These are phyloP conservation scores for Eucera pruinosa DNA, from an alignment of 2,888 invertebrate genomes.

Conservation along the genomic window DNA sequence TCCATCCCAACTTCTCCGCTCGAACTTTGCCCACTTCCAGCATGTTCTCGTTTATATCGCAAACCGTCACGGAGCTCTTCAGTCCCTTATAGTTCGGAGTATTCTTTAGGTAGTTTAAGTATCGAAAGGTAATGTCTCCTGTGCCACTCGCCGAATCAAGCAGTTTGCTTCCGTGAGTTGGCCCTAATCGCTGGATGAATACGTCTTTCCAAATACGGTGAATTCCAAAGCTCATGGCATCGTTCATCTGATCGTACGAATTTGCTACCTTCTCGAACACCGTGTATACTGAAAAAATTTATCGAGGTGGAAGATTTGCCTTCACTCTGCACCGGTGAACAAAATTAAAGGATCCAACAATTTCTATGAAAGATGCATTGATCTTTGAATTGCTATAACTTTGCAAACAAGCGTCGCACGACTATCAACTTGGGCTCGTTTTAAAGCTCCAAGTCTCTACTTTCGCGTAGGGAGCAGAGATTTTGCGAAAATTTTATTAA, in stretches of 20 bases:
- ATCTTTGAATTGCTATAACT: too few species aligned
- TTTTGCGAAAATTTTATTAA: too few species aligned
- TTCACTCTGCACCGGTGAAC: too few species aligned
- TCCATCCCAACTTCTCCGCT: constrained; percentile 88
- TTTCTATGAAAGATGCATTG: too few species aligned
- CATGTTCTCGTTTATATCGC: constrained; percentile 98
- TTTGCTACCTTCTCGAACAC: constrained; percentile 98
- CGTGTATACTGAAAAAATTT: constrained; percentile 89
- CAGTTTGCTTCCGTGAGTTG: constrained; percentile 90
- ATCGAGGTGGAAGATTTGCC: too few species aligned
- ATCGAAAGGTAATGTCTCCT: constrained; percentile 97
- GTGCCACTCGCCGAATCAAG: constrained; percentile 99
- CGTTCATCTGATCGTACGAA: constrained; percentile 99
- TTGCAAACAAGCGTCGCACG: too few species aligned
- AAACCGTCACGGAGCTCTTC: constrained; percentile 90
- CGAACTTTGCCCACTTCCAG: constrained; percentile 94
- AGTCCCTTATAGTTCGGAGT: constrained; percentile 79
- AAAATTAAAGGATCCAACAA: too few species aligned
- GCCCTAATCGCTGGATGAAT: constrained; percentile 92
- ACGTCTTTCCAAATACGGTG: constrained; percentile 99
- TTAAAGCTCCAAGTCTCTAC: too few species aligned
- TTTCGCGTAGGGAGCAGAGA: too few species aligned
- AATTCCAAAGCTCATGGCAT: constrained; percentile 97
- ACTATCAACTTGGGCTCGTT: too few species aligned
- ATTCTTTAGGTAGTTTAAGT: constrained; percentile 89